A percentile compares a stretch with the other conserved stretches of the same genome.
These are phyloP conservation scores for Corynorhinus townsendii DNA, from an alignment of 2,113 vertebrate genomes.

Conservation along the genomic window DNA sequence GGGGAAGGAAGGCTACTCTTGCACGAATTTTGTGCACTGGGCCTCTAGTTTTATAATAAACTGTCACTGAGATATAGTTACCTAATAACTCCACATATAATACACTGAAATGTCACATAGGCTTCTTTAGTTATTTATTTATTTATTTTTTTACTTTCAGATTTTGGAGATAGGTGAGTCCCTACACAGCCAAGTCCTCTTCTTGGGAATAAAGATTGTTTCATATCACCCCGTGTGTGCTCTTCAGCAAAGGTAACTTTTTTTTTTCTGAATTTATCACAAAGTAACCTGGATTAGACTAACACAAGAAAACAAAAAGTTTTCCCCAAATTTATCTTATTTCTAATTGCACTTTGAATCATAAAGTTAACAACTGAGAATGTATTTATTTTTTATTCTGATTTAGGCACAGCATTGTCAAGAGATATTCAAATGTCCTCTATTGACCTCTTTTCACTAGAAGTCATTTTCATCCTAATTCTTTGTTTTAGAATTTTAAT, in stretches of 20 bases:
- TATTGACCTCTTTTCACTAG: not conserved
- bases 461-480: not conserved
- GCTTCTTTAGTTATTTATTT: not conserved
- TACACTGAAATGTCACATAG: not conserved
- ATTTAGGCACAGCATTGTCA: not conserved
- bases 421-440: not conserved
- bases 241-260: not conserved
- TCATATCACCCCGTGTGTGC: not conserved
- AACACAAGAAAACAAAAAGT: not conserved
- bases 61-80: not conserved
- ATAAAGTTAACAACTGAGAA: not conserved
- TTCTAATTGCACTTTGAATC: not conserved
- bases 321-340: not conserved
- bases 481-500: not conserved
- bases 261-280: not conserved
- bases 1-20: too few relatives aligned
- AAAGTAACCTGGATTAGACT: not conserved
- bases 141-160: not conserved
- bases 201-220: not conserved
- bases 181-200: not conserved
- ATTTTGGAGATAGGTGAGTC: not conserved
- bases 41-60: not conserved
- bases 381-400: not conserved
- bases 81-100: not conserved
- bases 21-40: too few relatives aligned